Conservation (phyloP, 2,113 vertebrate genomes). For the Gulo gulo region DNA sequence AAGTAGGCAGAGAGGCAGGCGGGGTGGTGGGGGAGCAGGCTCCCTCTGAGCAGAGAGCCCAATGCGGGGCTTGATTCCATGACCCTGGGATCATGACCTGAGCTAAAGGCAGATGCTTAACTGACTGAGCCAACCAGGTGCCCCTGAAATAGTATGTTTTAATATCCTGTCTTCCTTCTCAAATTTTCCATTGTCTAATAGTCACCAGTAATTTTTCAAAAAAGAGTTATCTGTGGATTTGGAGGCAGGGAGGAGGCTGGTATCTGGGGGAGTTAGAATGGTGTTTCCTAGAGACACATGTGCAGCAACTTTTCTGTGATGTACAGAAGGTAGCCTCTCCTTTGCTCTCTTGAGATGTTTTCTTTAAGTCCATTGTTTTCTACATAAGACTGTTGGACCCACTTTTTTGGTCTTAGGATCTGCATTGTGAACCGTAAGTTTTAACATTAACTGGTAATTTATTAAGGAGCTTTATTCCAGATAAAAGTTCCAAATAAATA, state of each 20-base stretch:
- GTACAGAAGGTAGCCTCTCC: neutral
- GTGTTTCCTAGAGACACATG: neutral
- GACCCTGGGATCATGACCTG: neutral
- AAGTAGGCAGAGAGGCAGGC: neutral
- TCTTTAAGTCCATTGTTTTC: neutral
- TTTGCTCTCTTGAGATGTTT: neutral
- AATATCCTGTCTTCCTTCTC: neutral
- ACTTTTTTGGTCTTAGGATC: neutral
- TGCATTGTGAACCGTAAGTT: neutral
- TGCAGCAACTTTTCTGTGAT: neutral
- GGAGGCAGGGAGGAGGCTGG: neutral
- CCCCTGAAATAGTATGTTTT: neutral
- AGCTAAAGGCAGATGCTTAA: neutral
- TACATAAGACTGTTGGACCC: fast-evolving
- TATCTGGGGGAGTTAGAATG: neutral
- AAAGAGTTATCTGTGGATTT: neutral
- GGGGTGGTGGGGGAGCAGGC: neutral
- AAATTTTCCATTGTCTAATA: neutral
- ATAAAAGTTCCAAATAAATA: neutral
- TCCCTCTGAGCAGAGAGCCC: neutral
- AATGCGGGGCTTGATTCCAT: neutral
- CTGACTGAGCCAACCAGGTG: neutral
- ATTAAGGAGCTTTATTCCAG: neutral
- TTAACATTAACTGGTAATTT: neutral
- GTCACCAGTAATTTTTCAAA: neutral